These are phyloP conservation scores for Chrysina gloriosa DNA, from an alignment of 2,888 invertebrate genomes.

Conservation along the genomic window DNA sequence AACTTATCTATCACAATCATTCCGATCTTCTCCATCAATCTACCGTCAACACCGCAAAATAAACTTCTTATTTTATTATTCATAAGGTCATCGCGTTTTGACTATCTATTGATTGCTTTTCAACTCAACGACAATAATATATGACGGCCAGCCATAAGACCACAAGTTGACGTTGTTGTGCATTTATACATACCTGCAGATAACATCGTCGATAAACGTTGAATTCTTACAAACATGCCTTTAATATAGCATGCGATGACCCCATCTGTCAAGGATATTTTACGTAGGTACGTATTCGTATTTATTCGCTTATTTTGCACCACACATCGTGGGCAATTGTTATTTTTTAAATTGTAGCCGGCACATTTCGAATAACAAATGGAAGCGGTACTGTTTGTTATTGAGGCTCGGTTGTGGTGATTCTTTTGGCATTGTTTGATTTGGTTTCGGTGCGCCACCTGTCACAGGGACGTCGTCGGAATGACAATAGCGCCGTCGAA, in stretches of 20 bases:
- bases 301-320: slow-evolving; percentile 23
- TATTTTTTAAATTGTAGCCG: slow-evolving; percentile 28
- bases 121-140: background rate
- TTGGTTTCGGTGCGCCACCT: slow-evolving; percentile 20
- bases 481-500: slow-evolving; percentile 18
- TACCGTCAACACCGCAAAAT: background rate
- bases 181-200: background rate
- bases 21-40: background rate
- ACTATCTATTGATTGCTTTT: background rate
- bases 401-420: background rate
- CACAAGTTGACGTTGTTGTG: background rate
- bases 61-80: background rate
- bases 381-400: slow-evolving; percentile 24
- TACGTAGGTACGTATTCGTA: background rate
- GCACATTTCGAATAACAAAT: slow-evolving; percentile 24
- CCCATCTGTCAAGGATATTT: background rate
- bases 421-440: slow-evolving; percentile 9
- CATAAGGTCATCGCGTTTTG: background rate
- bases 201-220: slow-evolving; percentile 1
- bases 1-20: too few relatives aligned
- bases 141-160: background rate
- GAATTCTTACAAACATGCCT: slow-evolving; percentile 3
- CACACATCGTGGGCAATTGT: slow-evolving; percentile 29
- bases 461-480: slow-evolving; percentile 12
- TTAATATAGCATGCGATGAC: background rate